Base-by-base conservation (phyloP, 2,113 vertebrate genomes). In the Perca fluviatilis region DNA sequence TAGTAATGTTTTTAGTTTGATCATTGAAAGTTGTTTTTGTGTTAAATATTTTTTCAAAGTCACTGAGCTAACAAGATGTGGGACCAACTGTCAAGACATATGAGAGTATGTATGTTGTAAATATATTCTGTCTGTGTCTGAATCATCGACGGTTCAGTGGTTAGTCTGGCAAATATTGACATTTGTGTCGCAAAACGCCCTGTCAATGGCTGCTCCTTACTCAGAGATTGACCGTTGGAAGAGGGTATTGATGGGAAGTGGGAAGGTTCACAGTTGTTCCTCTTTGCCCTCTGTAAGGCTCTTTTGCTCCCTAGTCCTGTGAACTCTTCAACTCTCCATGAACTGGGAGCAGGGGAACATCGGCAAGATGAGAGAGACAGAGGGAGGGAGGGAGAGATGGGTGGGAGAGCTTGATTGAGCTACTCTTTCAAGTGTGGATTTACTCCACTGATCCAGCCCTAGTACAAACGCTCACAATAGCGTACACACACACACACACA, bases 351-450 rank as follows among this genome's bases (percentile, higher is more conserved):
- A 66, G 53, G 74, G 82, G 74, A 84, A 79, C 71, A 78, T 56
- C 4, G 7, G 64, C 2, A 40, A 90, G 91, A 91, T 86, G 85
- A 88, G 87, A 80, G 74, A 85, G 60, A 78, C 74, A 57, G 57
- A 77, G 16, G 30, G 46, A 36, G 61, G 11, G 51, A 11, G 30
- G 12, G 66, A 50, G 60, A 74, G 78, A 86, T 86, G 84, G 83
- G 81, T 84, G 86, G 83, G 71, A 79, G 92, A 86, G 83, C 80
- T 83, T 86, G 81, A 91, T 93, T 92, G 90, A 94, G 93, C 91
- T 88, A 71, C 86, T 90, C 94, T 95, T 95, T 95, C 91, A 95
- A 94, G 93, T 95, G 87, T 91, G 93, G 94, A 93, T 95, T 95
- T 94, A 94, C 86, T 89, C 80, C 46, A 68, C 91, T 93, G 94